Evolutionary conservation across 2,888 invertebrate species (phyloP).

Genomic region (Serripes groenlandicus): DNA sequence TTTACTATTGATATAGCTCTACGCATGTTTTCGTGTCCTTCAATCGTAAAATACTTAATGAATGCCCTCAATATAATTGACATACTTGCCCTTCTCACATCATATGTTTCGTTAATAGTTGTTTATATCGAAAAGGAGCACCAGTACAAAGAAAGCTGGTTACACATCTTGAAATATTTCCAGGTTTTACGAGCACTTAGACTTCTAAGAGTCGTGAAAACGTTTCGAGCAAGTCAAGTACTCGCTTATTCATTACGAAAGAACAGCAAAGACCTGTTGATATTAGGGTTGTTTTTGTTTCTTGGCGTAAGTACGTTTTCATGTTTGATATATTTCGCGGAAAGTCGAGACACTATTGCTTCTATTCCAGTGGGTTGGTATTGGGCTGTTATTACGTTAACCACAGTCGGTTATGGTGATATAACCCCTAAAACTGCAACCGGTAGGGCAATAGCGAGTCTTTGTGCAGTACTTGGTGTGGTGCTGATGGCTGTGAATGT

Average conservation of each 20-base stretch:
- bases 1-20: slow-evolving; percentile 60
- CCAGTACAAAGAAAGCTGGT: slow-evolving; percentile 41
- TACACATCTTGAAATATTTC: slow-evolving; percentile 50
- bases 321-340: slow-evolving; percentile 63
- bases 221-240: slow-evolving; percentile 60
- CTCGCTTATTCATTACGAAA: slow-evolving; percentile 51
- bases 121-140: slow-evolving; percentile 26
- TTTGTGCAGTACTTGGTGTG: slow-evolving; percentile 61
- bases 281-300: slow-evolving; percentile 49
- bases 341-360: slow-evolving; percentile 29
- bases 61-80: slow-evolving; percentile 57
- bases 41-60: slow-evolving; percentile 35
- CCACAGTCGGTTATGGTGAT: slow-evolving; percentile 72
- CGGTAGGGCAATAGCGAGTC: slow-evolving; percentile 50
- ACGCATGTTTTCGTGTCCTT: slow-evolving; percentile 55
- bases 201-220: slow-evolving; percentile 56
- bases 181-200: slow-evolving; percentile 63
- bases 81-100: slow-evolving; percentile 41
- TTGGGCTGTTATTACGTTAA: slow-evolving; percentile 70
- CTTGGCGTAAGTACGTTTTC: slow-evolving; percentile 56
- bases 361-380: slow-evolving; percentile 64
- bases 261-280: slow-evolving; percentile 49
- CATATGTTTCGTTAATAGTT: slow-evolving; percentile 34
- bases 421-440: slow-evolving; percentile 49
- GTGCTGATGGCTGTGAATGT: slow-evolving; percentile 59